phyloP scores from a whole-genome alignment of 2,113 vertebrate genomes.

The Naja naja region DNA sequence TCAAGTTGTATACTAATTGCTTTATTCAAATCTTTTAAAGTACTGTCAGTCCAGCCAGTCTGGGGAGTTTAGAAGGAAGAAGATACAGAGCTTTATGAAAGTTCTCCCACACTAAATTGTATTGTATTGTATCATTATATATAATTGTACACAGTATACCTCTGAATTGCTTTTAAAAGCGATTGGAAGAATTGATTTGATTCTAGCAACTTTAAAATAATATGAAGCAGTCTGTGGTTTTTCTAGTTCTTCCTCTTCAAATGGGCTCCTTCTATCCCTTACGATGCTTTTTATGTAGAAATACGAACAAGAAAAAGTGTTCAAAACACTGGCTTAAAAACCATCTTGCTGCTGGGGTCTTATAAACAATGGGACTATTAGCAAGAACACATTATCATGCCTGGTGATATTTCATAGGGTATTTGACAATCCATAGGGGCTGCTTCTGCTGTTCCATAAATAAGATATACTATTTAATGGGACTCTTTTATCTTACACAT shows the following conservation, averaged over 20 bases:
- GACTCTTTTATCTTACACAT: constrained; percentile 70
- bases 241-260: background rate
- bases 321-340: constrained; percentile 45
- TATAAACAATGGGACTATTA: constrained; percentile 65
- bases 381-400: constrained; percentile 60
- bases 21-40: background rate
- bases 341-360: constrained; percentile 44
- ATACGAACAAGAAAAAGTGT: background rate
- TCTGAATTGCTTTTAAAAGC: background rate
- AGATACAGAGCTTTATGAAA: background rate
- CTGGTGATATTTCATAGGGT: constrained; percentile 59
- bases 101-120: background rate
- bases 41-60: background rate
- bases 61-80: background rate
- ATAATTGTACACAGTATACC: background rate
- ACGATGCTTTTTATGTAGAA: background rate
- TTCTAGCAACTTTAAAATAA: background rate
- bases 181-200: background rate
- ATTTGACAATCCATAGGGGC: constrained; percentile 70
- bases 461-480: constrained; percentile 73
- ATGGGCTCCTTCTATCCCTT: background rate
- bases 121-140: background rate
- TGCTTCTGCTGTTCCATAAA: constrained; percentile 69
- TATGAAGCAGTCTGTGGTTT: background rate
- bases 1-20: background rate